Evolutionary conservation across 2,888 invertebrate species (phyloP).

Genomic region (Yponomeuta sedellus): DNA sequence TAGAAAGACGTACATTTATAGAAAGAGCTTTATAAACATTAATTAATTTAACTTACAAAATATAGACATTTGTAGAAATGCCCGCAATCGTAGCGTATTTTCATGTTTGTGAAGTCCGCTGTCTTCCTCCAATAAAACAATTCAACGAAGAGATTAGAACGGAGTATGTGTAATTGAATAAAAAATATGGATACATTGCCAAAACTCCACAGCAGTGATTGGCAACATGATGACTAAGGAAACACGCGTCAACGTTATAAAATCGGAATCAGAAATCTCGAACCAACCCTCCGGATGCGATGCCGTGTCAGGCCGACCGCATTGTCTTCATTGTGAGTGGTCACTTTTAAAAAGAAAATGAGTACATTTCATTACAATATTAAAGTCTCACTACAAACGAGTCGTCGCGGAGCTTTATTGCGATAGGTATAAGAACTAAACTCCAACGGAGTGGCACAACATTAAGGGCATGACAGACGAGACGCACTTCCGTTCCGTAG

Average conservation of each 20-base stretch:
- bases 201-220: not conserved
- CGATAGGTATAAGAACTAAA: not conserved
- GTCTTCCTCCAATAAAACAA: too few relatives aligned
- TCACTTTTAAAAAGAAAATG: constrained; percentile 61
- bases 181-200: too few relatives aligned
- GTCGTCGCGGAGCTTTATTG: not conserved
- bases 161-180: too few relatives aligned
- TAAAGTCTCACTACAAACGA: constrained; percentile 35
- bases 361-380: constrained; percentile 67
- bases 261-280: constrained; percentile 39
- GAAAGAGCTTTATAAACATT: too few relatives aligned
- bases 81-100: too few relatives aligned
- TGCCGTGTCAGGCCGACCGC: constrained; percentile 49
- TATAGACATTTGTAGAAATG: too few relatives aligned
- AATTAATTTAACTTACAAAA: too few relatives aligned
- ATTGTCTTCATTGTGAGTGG: constrained; percentile 70
- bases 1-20: too few relatives aligned
- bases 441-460: constrained; percentile 34
- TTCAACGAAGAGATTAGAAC: too few relatives aligned
- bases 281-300: constrained; percentile 54
- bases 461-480: constrained; percentile 69
- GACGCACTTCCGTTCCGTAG: constrained; percentile 67
- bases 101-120: too few relatives aligned
- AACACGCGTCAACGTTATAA: constrained; percentile 19
- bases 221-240: constrained; percentile 7